Evolutionary conservation across 2,113 vertebrate genomes (phyloP).

Genomic region (Irena cyanogastra): DNA sequence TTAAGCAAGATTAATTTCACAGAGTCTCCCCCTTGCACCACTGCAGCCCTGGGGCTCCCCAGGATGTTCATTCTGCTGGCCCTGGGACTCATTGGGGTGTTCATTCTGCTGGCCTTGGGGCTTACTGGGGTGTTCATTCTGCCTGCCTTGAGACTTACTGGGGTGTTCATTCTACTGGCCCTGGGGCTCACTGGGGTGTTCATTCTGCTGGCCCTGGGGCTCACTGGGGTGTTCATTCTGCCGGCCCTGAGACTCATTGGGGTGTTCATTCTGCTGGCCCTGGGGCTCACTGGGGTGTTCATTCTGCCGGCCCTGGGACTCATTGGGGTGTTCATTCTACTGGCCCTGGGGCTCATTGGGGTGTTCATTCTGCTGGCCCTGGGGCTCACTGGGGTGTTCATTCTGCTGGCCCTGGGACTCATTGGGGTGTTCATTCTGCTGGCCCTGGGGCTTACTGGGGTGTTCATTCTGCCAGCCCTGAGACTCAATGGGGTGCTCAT

Average conservation of each 20-base stretch:
- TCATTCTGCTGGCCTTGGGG: rapidly evolving
- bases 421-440: rapidly evolving
- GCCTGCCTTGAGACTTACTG: rapidly evolving
- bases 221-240: rapidly evolving
- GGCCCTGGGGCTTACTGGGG: rapidly evolving
- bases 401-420: background rate
- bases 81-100: rapidly evolving
- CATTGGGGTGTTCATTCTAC: rapidly evolving
- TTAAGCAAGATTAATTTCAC: too few relatives aligned
- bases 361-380: rapidly evolving
- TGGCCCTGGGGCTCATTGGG: background rate
- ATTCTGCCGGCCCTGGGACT: background rate
- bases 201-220: background rate
- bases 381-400: background rate
- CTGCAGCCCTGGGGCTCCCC: background rate
- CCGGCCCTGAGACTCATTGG: rapidly evolving
- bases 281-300: rapidly evolving
- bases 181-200: background rate
- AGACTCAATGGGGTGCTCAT: rapidly evolving
- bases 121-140: background rate
- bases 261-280: too few relatives aligned
- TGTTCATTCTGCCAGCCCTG: too few relatives aligned
- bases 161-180: too few relatives aligned
- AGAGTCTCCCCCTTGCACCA: background rate
- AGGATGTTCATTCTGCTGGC: rapidly evolving